Evolutionary conservation across 2,797 vertebrate genomes (phyloP), one percentile per base, ranked within the genome.

Genomic region (Carduelis carduelis): DNA sequence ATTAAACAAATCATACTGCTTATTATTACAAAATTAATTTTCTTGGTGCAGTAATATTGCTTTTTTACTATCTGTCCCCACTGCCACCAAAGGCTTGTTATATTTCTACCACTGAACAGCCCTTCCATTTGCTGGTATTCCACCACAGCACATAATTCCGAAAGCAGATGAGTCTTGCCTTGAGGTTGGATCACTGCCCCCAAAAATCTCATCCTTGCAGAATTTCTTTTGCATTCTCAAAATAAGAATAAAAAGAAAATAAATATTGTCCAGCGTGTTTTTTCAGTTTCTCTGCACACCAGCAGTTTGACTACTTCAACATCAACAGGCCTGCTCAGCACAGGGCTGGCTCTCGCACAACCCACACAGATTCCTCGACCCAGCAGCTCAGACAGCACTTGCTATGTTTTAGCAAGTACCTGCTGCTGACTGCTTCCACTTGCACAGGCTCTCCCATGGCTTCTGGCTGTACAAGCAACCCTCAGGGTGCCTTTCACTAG

Each of bases 321-420:
- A 63, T 8, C 0, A 3, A 47, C 4, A 35, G 61, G n/a, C 26
- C n/a, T 34, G 64, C 46, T 46, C 74, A 37, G 74, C 56, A 43
- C 14, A 43, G 43, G 32, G 61, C 23, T 10, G 0, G 0, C 37
- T 92, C 37, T 41, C 3, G 0, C 21, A 20, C 13, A 53, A 47
- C 20, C 72, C 47, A 18, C 6, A 5, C 37, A 46, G 57, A 60
- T 21, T 60, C 49, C 81, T 74, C 74, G 70, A 35, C 2, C 44
- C 60, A 66, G 56, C 59, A 71, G 63, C 82, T 89, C 44, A 57
- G 69, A 49, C 17, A 34, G 12, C 28, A 26, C n/a, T 35, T 53
- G 34, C 23, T 44, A 30, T 14, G 47, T 64, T 82, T 55, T 8
- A 89, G 63, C 60, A 76, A 66, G 43, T 77, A 69, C 35, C 63